phyloP scores from a whole-genome alignment of 2,797 vertebrate genomes.

The Diglossa cyanea region DNA sequence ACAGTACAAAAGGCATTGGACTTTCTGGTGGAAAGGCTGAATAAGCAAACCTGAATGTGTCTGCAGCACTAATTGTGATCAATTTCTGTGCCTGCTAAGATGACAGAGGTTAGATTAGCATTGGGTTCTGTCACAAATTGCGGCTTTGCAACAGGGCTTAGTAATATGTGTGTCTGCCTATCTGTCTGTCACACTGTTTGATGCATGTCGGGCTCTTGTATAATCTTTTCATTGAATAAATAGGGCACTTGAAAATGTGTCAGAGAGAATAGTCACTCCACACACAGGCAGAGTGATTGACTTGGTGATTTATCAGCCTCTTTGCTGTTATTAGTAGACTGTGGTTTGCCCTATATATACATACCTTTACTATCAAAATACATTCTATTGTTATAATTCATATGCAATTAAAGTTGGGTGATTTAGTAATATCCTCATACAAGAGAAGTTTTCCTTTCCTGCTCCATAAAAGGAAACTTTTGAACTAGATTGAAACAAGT shows the following conservation, averaged over 20 bases:
- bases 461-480: background rate
- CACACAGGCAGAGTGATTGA: background rate
- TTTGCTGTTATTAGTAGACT: background rate
- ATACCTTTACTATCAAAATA: background rate
- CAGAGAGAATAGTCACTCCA: background rate
- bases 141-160: background rate
- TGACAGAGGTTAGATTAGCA: background rate
- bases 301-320: background rate
- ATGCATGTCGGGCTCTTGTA: background rate
- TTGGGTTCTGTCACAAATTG: background rate
- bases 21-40: background rate
- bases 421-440: background rate
- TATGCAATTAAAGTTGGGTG: background rate
- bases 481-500: background rate
- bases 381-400: background rate
- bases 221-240: constrained; percentile 14
- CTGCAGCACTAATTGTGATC: background rate
- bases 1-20: background rate
- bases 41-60: background rate
- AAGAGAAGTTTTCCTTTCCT: background rate
- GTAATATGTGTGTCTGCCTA: background rate
- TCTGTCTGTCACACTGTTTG: background rate
- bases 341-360: background rate
- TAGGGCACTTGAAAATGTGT: background rate
- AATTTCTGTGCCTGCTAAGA: background rate